Evolutionary conservation across 2,888 invertebrate species (phyloP), one percentile per base, ranked within the genome.

Genomic region (Erebia ligea): DNA sequence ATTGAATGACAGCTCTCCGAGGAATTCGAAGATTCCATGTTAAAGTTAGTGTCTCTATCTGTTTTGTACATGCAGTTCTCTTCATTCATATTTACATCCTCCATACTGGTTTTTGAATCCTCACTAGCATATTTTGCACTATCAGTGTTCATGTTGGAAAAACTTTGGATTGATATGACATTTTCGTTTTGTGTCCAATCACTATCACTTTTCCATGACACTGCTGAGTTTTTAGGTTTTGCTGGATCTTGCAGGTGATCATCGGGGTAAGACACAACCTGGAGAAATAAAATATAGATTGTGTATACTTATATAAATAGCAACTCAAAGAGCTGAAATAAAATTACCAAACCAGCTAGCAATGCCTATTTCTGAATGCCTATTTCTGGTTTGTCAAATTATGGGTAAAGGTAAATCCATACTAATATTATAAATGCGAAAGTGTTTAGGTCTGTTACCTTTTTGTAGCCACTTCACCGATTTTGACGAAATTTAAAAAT

Each of bases 11-110:
- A 91, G 74, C 93, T 93, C 75, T 93, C 93, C 1, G 93, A 93
- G 1, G 93, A 93, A 73, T 92, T 93, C 52, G 93, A 93, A 9
- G 91, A 92, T 76, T 93, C 93, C 91, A 93, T 92, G 77, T 92
- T 92, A 77, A 84, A 93, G 77, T 92, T 93, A 34, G 91, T 85
- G 82, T 92, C 92, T 73, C 92, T 88, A 67, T 92, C 92, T 70
- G 92, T 90, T 79, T 92, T 92, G 73, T 88, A 91, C 85, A 91
- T 88, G 76, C 90, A 91, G 77, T 91, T 91, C 71, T 92, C 93
- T 75, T 93, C 93, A 81, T 91, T 92, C 73, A 89, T 84, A 77
- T 87, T 89, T n/a, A 86, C 86, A 81, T 93, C 93, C 54, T 93
- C 93, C 81, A 92, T 86, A 73, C 92, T 91, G 0, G 90, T 90